Evolutionary conservation across 35 echinoderm and acorn worm species (phyloP).

Genomic region (Acanthaster planci): DNA sequence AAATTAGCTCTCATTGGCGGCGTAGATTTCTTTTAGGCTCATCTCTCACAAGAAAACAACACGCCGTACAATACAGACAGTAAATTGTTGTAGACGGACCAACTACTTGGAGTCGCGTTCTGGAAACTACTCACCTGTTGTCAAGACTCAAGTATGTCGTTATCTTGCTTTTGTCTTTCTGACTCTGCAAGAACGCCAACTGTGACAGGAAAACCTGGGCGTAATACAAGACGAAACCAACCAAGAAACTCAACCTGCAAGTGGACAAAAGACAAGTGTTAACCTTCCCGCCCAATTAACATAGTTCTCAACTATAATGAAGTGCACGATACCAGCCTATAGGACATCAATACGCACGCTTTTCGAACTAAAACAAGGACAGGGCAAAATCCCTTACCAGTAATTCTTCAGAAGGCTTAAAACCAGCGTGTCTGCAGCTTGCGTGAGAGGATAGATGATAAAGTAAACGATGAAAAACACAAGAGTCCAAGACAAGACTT

Average conservation of each 20-base stretch:
- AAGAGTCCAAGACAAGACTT: slow-evolving; percentile 42
- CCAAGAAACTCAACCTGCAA: slow-evolving; percentile 62
- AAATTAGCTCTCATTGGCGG: no score
- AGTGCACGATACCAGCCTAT: no score
- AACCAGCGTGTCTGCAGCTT: neutral
- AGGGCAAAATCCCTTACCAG: slow-evolving; percentile 45
- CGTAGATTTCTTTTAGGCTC: no score
- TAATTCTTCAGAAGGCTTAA: slow-evolving; percentile 22
- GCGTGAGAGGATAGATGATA: slow-evolving; percentile 31
- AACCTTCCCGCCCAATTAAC: no score
- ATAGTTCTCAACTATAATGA: no score
- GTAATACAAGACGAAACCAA: slow-evolving; percentile 58
- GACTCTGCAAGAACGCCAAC: slow-evolving; percentile 51
- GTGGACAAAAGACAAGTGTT: neutral
- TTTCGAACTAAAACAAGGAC: no score
- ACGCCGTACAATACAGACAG: neutral
- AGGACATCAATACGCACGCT: no score
- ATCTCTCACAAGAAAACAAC: neutral
- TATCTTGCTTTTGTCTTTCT: slow-evolving; percentile 10
- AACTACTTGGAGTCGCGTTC: no score
- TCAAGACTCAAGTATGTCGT: slow-evolving; percentile 33
- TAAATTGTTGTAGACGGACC: no score
- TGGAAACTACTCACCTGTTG: slow-evolving; percentile 22
- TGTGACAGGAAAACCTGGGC: slow-evolving; percentile 52
- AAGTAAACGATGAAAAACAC: slow-evolving; percentile 27